Evolutionary conservation across 1,140 invertebrate genomes (phyloP).

Genomic region (Halyomorpha halys): DNA sequence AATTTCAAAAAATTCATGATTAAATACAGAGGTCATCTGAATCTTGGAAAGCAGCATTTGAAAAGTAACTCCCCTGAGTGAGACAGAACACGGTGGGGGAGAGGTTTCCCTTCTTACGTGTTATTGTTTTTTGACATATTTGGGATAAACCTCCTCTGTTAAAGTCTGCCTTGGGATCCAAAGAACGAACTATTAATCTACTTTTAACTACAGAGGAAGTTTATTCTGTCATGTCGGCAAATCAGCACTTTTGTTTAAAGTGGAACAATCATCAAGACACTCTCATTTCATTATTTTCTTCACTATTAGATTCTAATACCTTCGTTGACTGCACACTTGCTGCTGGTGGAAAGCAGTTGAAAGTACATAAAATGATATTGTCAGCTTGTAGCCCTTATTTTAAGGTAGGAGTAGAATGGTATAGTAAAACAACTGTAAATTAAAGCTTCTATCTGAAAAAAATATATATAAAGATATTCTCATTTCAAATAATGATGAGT

Average conservation of each 20-base stretch:
- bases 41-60: no score
- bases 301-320: slow-evolving; percentile 39
- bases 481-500: no score
- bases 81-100: neutral
- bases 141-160: neutral
- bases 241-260: slow-evolving; percentile 44
- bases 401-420: slow-evolving; percentile 33
- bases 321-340: slow-evolving; percentile 45
- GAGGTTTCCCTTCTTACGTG: slow-evolving; percentile 23
- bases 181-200: neutral
- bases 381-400: slow-evolving; percentile 46
- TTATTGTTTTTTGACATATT: slow-evolving; percentile 22
- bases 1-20: no score
- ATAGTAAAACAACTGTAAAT: no score
- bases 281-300: slow-evolving; percentile 42
- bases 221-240: slow-evolving; percentile 28
- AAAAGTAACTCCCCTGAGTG: no score
- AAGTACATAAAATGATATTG: slow-evolving; percentile 44
- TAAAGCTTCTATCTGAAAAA: no score
- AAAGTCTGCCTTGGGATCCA: no score
- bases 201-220: neutral
- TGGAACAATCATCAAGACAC: slow-evolving; percentile 47
- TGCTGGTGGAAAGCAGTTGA: slow-evolving; percentile 41
- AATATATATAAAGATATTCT: no score
- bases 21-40: no score